Base-by-base conservation (phyloP, 92 coral and sea anemone genomes). In the Palythoa heliodiscus region DNA sequence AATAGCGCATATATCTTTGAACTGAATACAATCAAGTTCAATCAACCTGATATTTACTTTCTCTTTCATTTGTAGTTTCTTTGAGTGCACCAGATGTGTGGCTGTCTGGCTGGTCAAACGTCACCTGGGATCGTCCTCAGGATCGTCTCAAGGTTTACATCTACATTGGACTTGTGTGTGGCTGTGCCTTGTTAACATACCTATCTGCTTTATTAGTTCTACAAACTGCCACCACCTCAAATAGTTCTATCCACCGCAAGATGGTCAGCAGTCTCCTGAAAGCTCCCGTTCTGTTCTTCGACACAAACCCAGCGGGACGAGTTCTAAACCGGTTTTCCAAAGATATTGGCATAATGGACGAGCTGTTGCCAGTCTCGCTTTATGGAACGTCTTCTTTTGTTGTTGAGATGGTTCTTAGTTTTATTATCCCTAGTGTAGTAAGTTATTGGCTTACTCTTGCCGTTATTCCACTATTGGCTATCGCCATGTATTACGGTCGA, bases 191-290 rank as follows among this genome's bases (percentile, higher is more conserved):
- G 10, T 29, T 72, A 12, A 3, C 53, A 14, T 40, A 72, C 54
- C 0, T 72, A 23, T 38, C 76, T 17, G 20, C 76, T 24, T 29
- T 72, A 13, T 35, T 72, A 38, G 76, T 72, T 35, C 54, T 72
- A 11, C 57, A 72, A 72, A 35, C 76, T 2, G 54, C 52, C n/a
- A 72, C 19, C 20, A 39, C 4, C 24, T 72, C 76, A 23, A 72
- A 52, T 5, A 39, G 76, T 47, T 52, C 76, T 0, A 72, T 71
- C 14, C 75, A 29, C 12, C 0, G 15, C 48, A 71, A 71, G 19
- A 71, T 71, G 75, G 75, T 71, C 75, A 71, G 75, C 48, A 16
- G 75, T 25, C 48, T 71, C 38, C 75, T 71, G 43, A 71, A 13
- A 1, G 20, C 57, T 16, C 77, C 77, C 3, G 77, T 29, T 29